Evolutionary conservation across 2,888 invertebrate genomes (phyloP).

Genomic region (Campoplex capitator): DNA sequence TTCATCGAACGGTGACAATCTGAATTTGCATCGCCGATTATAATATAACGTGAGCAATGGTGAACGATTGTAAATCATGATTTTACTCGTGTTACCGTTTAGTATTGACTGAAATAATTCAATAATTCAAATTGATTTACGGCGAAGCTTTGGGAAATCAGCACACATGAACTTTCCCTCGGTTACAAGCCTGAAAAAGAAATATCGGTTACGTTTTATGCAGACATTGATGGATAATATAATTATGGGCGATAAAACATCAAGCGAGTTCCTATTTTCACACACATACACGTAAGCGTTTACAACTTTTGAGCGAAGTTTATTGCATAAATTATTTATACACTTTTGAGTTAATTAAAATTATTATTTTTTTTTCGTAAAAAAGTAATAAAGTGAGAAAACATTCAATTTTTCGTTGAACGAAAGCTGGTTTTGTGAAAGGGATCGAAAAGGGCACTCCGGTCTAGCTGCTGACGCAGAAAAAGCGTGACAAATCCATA

Average conservation of each 20-base stretch:
- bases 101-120: not conserved
- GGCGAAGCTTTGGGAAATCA: not conserved
- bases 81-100: not conserved
- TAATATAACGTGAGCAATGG: not conserved
- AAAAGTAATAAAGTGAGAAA: not conserved
- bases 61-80: not conserved
- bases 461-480: not conserved
- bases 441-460: not conserved
- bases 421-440: not conserved
- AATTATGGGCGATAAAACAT: not conserved
- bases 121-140: not conserved
- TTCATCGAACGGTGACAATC: not conserved
- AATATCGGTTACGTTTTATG: not conserved
- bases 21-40: not conserved
- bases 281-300: not conserved
- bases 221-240: not conserved
- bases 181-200: not conserved
- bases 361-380: not conserved
- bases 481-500: not conserved
- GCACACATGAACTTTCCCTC: not conserved
- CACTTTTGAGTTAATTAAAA: not conserved
- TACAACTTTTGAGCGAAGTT: not conserved
- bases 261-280: not conserved
- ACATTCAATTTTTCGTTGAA: not conserved
- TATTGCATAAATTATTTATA: not conserved